Evolutionary conservation across 2,113 vertebrate species (phyloP).

Genomic region (Pandion haliaetus): DNA sequence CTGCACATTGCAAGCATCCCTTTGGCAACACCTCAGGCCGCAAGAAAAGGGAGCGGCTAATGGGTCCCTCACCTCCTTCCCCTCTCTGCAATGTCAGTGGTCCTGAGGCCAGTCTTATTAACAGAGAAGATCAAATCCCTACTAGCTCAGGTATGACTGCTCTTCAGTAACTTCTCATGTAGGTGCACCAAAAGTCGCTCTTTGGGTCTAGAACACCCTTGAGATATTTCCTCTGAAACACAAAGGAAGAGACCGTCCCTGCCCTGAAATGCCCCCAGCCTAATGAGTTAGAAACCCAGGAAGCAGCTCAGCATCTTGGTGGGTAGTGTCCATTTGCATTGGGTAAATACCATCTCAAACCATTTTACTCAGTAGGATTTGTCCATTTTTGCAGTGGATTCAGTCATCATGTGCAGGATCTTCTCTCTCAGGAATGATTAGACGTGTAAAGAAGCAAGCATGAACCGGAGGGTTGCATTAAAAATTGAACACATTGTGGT

Average conservation of each 20-base stretch:
- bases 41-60: neutral
- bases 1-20: neutral
- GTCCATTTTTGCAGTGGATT: neutral
- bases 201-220: neutral
- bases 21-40: neutral
- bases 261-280: neutral
- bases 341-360: neutral
- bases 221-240: neutral
- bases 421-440: neutral
- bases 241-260: neutral
- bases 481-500: neutral
- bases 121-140: neutral
- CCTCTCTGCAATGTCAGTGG: neutral
- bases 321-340: neutral
- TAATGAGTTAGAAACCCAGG: neutral
- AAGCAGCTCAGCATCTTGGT: neutral
- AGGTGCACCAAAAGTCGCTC: neutral
- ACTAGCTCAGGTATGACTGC: neutral
- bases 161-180: neutral
- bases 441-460: neutral
- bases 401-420: neutral
- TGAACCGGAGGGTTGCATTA: neutral
- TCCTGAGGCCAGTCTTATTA: neutral
- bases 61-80: neutral
- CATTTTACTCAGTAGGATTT: neutral